Conservation (phyloP, 2,797 vertebrate species). For the Anabas testudineus region DNA sequence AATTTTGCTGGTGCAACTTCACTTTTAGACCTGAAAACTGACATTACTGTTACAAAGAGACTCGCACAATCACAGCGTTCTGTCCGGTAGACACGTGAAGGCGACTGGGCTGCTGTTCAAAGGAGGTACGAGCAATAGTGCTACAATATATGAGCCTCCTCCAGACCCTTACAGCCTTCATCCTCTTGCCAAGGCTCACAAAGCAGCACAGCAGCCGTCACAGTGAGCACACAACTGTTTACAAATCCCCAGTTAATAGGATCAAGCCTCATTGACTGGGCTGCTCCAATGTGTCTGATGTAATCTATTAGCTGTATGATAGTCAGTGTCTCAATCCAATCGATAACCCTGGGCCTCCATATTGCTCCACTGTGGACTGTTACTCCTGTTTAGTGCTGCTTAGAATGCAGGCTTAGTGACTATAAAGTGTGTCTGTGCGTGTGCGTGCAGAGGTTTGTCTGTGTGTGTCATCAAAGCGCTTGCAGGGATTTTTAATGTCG, state of each 20-base stretch:
- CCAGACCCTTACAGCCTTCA: slow-evolving; percentile 57
- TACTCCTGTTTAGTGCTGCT: slow-evolving; percentile 80
- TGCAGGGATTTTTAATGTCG: background rate
- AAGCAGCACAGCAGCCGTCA: slow-evolving; percentile 77
- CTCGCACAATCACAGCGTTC: background rate
- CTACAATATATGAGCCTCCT: slow-evolving; percentile 49
- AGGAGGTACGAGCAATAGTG: slow-evolving; percentile 28
- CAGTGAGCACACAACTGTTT: slow-evolving; percentile 84
- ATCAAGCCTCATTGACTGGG: slow-evolving; percentile 85
- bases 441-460: slow-evolving; percentile 26
- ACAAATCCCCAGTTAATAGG: slow-evolving; percentile 87
- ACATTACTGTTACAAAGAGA: slow-evolving; percentile 12
- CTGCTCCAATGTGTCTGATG: slow-evolving; percentile 81
- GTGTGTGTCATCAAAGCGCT: slow-evolving; percentile 25
- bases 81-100: slow-evolving; percentile 18
- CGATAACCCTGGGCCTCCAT: slow-evolving; percentile 80
- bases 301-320: slow-evolving; percentile 87
- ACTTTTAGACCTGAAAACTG: background rate
- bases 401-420: slow-evolving; percentile 73
- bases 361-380: slow-evolving; percentile 80
- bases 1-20: background rate
- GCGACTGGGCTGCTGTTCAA: slow-evolving; percentile 5
- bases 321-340: slow-evolving; percentile 82
- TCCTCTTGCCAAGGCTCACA: slow-evolving; percentile 70
- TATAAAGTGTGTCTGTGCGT: slow-evolving; percentile 55